A percentile compares a stretch with the other conserved stretches of the same genome.
phyloP scores from a whole-genome alignment of 2,888 invertebrate species.

The Meteorus cinctellus region DNA sequence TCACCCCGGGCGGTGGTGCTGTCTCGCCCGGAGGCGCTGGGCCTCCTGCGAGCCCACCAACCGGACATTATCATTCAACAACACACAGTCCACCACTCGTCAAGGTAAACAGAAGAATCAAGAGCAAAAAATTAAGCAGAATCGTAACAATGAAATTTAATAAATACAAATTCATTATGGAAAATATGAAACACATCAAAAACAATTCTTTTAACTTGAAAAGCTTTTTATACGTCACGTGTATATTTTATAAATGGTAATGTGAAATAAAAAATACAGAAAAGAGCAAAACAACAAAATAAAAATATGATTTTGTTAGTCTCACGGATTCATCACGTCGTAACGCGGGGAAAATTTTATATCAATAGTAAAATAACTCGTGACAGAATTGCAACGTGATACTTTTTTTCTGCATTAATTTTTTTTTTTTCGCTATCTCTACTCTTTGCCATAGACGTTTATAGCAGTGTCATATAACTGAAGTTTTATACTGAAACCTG shows the following conservation, averaged over 20 bases:
- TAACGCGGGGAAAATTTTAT: slow-evolving; percentile 1
- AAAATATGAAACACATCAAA: neutral
- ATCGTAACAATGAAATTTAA: neutral
- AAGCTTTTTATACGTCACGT: neutral
- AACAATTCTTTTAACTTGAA: neutral
- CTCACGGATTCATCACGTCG: neutral
- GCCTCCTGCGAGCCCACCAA: slow-evolving; percentile 70
- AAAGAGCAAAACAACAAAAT: neutral
- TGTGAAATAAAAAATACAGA: neutral
- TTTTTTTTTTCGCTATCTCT: neutral
- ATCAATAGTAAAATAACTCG: neutral
- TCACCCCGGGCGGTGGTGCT: slow-evolving; percentile 70
- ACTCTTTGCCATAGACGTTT: neutral
- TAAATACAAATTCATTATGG: neutral
- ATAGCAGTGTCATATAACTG: neutral
- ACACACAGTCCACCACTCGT: slow-evolving; percentile 68
- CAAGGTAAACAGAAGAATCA: slow-evolving; percentile 60
- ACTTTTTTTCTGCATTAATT: neutral
- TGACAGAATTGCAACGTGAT: slow-evolving; percentile 7
- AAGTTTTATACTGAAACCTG: slow-evolving; percentile 3
- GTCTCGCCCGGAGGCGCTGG: slow-evolving; percentile 71
- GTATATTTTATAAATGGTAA: too few relatives aligned
- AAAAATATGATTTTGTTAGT: neutral
- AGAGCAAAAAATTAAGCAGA: neutral
- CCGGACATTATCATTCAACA: slow-evolving; percentile 67